Evolutionary conservation across 2,797 vertebrate genomes (phyloP), one percentile per base, ranked within the genome.

Genomic region (Anguilla pacifica): DNA sequence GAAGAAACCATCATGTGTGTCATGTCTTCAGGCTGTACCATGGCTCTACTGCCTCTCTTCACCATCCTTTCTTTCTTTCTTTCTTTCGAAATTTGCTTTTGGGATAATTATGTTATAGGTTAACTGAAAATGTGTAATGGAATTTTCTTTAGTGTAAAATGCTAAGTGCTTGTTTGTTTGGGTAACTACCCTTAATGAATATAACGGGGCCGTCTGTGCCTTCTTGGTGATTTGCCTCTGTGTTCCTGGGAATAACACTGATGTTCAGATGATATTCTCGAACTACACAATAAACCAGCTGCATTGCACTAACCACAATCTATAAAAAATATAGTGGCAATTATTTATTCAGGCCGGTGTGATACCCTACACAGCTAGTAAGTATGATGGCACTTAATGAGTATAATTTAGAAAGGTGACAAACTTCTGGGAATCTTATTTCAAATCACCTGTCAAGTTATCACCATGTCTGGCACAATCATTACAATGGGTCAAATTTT

Each of bases 361-460:
- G 22, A 49, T 11, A 13, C 5, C 19, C 19, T n/a, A 82, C 19
- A 51, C 25, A 9, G 9, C 46, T n/a, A 51, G 22, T 49, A 43
- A 2, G 25, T 51, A 51, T 82, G 79, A 51, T 82, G 19, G 46
- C 46, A 51, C 25, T 19, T 43, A 79, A 79, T 51, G 43, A n/a
- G 43, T 51, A 22, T 25, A 22, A 82, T 82, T 49, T 82, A 79
- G 74, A 43, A 46, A 51, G 43, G 19, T 51, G 46, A 49, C 43
- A 82, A 49, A n/a, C 43, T 22, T 22, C 79, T 82, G 43, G 46
- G 43, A 82, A 51, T 49, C 79, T 51, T 22, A 49, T 82, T 6
- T 79, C 39, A 79, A 79, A 79, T 51, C 46, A 82, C 15, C 79
- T n/a, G 79, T 82, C 79, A n/a, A n/a, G 1, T 51, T 82, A 51